Conservation (phyloP, 2,888 invertebrate species). For the Drosophila histrio region DNA sequence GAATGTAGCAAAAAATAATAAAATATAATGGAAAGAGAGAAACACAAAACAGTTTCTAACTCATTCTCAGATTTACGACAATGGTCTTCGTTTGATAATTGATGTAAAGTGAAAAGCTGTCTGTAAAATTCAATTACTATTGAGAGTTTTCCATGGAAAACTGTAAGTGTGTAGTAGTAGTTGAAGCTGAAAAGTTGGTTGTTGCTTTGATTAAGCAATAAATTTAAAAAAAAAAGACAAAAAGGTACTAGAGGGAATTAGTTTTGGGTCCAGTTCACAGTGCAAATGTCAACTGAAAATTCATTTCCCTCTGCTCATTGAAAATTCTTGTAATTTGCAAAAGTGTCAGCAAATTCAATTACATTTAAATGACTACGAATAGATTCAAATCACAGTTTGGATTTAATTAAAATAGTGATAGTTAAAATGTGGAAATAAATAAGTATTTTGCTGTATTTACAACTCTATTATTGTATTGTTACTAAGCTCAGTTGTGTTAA, state of each 20-base stretch:
- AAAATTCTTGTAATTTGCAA: conserved; percentile 6
- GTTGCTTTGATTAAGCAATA: conserved; percentile 37
- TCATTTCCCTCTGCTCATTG: neutral
- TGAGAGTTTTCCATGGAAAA: conserved; percentile 30
- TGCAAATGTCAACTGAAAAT: conserved; percentile 10
- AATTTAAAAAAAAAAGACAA: conserved; percentile 36
- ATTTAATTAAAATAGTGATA: conserved; percentile 1
- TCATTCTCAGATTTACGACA: conserved; percentile 37
- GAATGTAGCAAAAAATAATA: conserved; percentile 45
- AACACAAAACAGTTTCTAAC: conserved; percentile 9
- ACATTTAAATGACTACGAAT: neutral
- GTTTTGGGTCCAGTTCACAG: neutral
- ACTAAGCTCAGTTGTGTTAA: neutral
- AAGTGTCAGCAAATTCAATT: conserved; percentile 11
- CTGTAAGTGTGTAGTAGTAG: conserved; percentile 7
- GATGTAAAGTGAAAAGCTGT: conserved; percentile 50
- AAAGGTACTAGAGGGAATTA: conserved; percentile 10
- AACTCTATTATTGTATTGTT: neutral
- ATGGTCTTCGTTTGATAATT: conserved; percentile 33
- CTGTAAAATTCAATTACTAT: conserved; percentile 53
- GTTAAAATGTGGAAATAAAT: neutral
- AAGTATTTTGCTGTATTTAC: neutral
- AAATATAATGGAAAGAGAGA: neutral
- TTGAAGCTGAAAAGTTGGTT: neutral
- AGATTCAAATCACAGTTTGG: neutral